Evolutionary conservation across 2,888 invertebrate genomes (phyloP).

Genomic region (Dioctria rufipes): DNA sequence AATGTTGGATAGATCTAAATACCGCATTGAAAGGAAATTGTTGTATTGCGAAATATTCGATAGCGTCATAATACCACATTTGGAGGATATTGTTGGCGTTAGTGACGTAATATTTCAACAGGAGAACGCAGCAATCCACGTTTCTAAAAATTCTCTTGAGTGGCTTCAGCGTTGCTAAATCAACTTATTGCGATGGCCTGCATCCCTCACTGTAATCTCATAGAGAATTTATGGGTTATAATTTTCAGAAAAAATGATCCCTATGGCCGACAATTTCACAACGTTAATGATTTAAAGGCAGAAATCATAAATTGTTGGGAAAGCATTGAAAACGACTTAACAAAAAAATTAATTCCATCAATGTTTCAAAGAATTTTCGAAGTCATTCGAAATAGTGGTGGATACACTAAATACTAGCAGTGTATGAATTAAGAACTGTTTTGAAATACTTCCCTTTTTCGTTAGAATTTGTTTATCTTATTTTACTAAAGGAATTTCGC

Average conservation of each 20-base stretch:
- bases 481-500: no score
- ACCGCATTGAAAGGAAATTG: no score
- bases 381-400: constrained; percentile 6
- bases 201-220: neutral
- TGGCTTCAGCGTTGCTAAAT: neutral
- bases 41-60: no score
- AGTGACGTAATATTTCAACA: no score
- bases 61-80: no score
- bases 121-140: neutral
- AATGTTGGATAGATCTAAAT: no score
- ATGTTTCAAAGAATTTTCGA: constrained; percentile 8
- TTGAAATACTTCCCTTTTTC: no score
- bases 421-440: no score
- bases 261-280: constrained; percentile 5
- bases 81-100: no score
- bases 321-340: neutral
- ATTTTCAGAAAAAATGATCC: neutral
- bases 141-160: neutral
- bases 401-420: neutral
- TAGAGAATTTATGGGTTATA: constrained; percentile 8
- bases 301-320: constrained; percentile 1
- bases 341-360: constrained; percentile 1
- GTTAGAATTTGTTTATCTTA: no score
- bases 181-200: neutral
- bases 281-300: neutral